Evolutionary conservation across 2,113 vertebrate species (phyloP), one percentile per base, ranked within the genome.

Genomic region (Vimba vimba): DNA sequence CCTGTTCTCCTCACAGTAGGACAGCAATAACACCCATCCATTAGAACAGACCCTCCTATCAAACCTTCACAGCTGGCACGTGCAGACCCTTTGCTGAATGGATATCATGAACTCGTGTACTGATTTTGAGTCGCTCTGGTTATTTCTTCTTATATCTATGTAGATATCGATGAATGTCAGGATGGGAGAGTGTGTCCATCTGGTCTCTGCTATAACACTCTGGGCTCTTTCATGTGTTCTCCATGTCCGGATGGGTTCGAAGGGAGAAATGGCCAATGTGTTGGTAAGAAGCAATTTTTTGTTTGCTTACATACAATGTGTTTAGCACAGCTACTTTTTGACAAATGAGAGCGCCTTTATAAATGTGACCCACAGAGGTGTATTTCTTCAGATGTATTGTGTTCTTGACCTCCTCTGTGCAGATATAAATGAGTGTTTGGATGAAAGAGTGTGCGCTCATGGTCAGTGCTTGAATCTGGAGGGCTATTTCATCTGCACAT

Each of bases 111-210:
- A 27, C 11, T 64, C 4, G 1, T 13, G 27, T 55, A 13, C 15
- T 19, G 30, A 68, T 69, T 69, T 69, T 69, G 3, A 39, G 10
- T 39, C 3, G 11, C 8, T 69, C 62, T 62, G 11, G 39, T n/a
- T 43, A 19, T 74, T 17, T 76, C 27, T 60, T 30, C 79, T 39
- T 88, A 59, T 81, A 4, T 85, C 90, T 90, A 71, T 86, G 45
- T 91, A 99, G 98, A 99, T 90, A 90, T 98, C 0, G 94, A 99
- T 91, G 98, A 99, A 90, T 99, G 98, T 91, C 89, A 92, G 88
- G 88, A 93, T 75, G 89, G 92, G 81, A 90, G 87, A 12, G 94
- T 92, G 62, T 99, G 98, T 93, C 95, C 96, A 0, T 96, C 96
- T 85, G 96, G 96, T 33, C 96, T 97, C 88, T 99, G 98, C 30